These are phyloP conservation scores for Scaptomyza tumidula DNA, from an alignment of 2,888 invertebrate species.

Conservation along the genomic window DNA sequence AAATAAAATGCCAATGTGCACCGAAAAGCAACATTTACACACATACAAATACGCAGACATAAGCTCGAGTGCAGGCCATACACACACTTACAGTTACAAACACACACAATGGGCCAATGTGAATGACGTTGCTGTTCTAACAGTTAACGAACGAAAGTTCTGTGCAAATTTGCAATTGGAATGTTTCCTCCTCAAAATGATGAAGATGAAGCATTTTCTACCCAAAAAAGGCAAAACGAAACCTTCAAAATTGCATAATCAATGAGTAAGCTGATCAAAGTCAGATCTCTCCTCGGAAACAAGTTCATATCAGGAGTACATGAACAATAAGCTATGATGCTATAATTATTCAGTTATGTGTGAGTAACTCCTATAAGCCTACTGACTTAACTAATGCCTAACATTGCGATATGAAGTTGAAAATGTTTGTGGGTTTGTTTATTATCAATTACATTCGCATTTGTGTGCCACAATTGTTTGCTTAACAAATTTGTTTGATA, in stretches of 20 bases:
- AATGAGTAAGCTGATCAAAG: constrained; percentile 25
- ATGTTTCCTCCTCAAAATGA: constrained; percentile 19
- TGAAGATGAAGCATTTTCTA: background rate
- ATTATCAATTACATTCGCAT: constrained; percentile 1
- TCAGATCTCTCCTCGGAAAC: constrained; percentile 13
- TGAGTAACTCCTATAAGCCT: constrained; percentile 1
- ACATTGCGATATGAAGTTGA: too few relatives aligned
- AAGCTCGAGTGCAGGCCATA: background rate
- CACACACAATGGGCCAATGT: constrained; percentile 12
- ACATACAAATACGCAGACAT: background rate
- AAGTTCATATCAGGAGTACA: constrained; percentile 6
- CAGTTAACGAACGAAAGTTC: constrained; percentile 2
- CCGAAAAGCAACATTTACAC: background rate
- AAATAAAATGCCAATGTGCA: constrained; percentile 42
- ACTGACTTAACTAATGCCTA: background rate
- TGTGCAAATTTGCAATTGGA: constrained; percentile 36
- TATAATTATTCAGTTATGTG: constrained; percentile 15
- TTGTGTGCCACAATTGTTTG: constrained; percentile 15
- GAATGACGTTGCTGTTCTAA: constrained; percentile 15
- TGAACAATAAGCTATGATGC: background rate
- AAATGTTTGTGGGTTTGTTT: background rate
- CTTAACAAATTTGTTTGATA: constrained; percentile 33
- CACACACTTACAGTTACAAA: background rate
- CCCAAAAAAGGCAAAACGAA: constrained; percentile 4
- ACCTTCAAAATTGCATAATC: constrained; percentile 22